A percentile compares a stretch with the other conserved stretches of the same genome.
Evolutionary conservation across 2,113 vertebrate species (phyloP).

Genomic region (Carassius gibelio): DNA sequence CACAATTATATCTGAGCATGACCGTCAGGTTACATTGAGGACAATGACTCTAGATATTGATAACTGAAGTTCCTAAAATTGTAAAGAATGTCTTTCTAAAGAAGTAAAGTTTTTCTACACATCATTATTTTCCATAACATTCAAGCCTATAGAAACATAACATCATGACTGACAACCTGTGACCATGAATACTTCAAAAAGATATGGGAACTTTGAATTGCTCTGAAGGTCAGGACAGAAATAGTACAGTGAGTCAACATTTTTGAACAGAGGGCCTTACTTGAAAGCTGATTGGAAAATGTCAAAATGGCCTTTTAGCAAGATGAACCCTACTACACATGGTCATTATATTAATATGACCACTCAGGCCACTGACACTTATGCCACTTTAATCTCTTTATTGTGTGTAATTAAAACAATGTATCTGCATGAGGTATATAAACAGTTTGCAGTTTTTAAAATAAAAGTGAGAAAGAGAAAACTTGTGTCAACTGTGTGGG

Average conservation of each 20-base stretch:
- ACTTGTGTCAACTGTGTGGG: no score
- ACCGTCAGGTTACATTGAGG: not conserved
- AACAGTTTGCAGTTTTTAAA: no score
- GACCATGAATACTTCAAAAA: conserved; percentile 50
- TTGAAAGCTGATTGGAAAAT: conserved; percentile 27
- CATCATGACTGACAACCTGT: conserved; percentile 13
- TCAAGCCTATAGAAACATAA: not conserved
- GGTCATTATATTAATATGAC: not conserved
- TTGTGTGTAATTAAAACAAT: no score
- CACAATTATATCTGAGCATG: not conserved
- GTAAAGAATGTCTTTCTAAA: not conserved
- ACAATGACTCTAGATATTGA: conserved; percentile 13
- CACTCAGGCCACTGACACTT: not conserved
- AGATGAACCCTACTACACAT: not conserved
- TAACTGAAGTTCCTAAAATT: not conserved
- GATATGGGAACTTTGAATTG: conserved; percentile 44
- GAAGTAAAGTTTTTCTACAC: not conserved
- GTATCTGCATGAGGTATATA: no score
- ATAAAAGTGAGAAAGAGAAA: no score
- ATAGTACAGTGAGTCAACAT: conserved; percentile 30
- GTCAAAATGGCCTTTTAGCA: conserved; percentile 4
- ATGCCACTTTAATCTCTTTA: no score
- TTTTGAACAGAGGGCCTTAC: conserved; percentile 1
- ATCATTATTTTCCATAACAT: not conserved
- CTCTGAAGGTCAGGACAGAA: conserved; percentile 52